Base-by-base conservation (phyloP, 2,888 invertebrate species). In the Herminia tarsipennalis region DNA sequence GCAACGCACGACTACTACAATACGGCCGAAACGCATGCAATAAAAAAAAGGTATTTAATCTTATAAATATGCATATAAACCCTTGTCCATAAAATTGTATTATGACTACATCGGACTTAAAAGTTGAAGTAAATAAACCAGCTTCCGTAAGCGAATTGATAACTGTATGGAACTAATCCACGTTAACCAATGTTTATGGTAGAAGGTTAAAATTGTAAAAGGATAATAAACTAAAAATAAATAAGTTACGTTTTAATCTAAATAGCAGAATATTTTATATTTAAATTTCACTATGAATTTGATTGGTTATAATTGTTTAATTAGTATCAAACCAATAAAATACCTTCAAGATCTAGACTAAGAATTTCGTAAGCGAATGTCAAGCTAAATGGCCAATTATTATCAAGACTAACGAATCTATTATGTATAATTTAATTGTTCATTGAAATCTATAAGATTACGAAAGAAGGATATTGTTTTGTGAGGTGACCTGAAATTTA, bases 151-250 rank as follows among this genome's bases (percentile, higher is more conserved):
- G n/a, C n/a, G n/a, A n/a, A n/a, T n/a, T n/a, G n/a, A n/a, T n/a
- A n/a, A n/a, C n/a, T n/a, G n/a, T n/a, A n/a, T n/a, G n/a, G n/a
- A n/a, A n/a, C n/a, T n/a, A n/a, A n/a, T n/a, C n/a, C n/a, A n/a
- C n/a, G n/a, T n/a, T n/a, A n/a, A n/a, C n/a, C n/a, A n/a, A n/a
- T n/a, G n/a, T n/a, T n/a, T n/a, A n/a, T n/a, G n/a, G n/a, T n/a
- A n/a, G n/a, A n/a, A n/a, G n/a, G 10, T 5, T 27, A 12, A 6
- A 6, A 20, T 16, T 43, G 39, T 50, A 47, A 52, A 60, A 56
- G 44, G 43, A 48, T 60, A 64, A 54, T 18, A 6, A 56, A 56
- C 57, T 54, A 58, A 55, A 44, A 65, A 56, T 57, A 56, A 66
- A 64, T 64, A 71, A 62, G 22, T 63, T 56, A 62, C 3, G 25